A percentile compares a stretch with the other conserved stretches of the same genome.
phyloP scores from a whole-genome alignment of 2,888 invertebrate genomes.

The Trachelus iudaicus region DNA sequence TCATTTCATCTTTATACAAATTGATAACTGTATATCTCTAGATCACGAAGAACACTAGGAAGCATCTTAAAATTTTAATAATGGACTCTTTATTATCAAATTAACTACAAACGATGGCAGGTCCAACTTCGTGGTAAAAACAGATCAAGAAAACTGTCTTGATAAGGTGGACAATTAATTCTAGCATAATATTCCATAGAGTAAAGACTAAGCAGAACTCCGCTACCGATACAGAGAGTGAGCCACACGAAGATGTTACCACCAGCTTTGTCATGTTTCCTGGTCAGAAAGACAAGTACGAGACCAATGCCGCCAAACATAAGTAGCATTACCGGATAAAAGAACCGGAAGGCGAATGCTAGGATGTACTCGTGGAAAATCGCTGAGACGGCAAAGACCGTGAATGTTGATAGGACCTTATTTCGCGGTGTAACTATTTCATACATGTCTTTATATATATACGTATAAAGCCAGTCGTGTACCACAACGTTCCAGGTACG shows the following conservation, averaged over 20 bases:
- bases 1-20: background rate
- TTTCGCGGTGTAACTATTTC: constrained; percentile 65
- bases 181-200: constrained; percentile 89
- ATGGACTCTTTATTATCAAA: background rate
- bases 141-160: constrained; percentile 64
- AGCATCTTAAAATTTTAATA: constrained; percentile 15
- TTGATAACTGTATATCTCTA: background rate
- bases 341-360: constrained; percentile 82
- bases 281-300: constrained; percentile 69
- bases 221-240: constrained; percentile 80
- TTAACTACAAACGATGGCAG: constrained; percentile 37
- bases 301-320: constrained; percentile 80
- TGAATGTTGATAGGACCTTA: constrained; percentile 69
- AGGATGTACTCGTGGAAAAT: constrained; percentile 90
- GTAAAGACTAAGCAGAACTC: constrained; percentile 81
- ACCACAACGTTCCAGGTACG: constrained; percentile 97
- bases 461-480: constrained; percentile 92
- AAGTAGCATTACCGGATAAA: constrained; percentile 86
- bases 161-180: constrained; percentile 73
- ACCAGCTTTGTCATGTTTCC: constrained; percentile 65
- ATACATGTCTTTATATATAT: constrained; percentile 80
- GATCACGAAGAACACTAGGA: background rate
- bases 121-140: constrained; percentile 68
- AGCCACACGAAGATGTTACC: constrained; percentile 91
- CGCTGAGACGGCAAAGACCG: constrained; percentile 84